These are phyloP conservation scores for Leptestheria dahalacensis DNA, from an alignment of 1,140 invertebrate genomes.

Conservation along the genomic window DNA sequence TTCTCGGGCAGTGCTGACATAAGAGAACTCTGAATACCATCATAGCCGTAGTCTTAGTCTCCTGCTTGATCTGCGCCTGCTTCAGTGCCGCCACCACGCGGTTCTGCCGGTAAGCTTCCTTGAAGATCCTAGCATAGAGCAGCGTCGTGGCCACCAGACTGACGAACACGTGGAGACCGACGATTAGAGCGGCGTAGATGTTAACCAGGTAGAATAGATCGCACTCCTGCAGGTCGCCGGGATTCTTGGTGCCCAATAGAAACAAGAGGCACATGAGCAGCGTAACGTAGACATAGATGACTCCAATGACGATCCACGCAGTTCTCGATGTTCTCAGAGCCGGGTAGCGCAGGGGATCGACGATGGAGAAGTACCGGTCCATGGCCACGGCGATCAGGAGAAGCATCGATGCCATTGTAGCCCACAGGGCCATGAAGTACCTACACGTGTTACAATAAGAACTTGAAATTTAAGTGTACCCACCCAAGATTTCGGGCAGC, in stretches of 20 bases:
- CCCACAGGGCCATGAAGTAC: constrained; percentile 21
- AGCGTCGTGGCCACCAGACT: constrained; percentile 18
- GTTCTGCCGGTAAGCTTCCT: constrained; percentile 19
- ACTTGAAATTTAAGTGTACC: constrained; percentile 17
- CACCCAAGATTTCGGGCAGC: no score
- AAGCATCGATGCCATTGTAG: constrained; percentile 20
- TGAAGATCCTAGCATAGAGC: constrained; percentile 20
- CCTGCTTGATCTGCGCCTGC: constrained; percentile 12
- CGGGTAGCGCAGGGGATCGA: constrained; percentile 19
- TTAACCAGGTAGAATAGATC: constrained; percentile 14
- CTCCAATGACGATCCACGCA: constrained; percentile 12
- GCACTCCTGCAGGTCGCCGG: constrained; percentile 18
- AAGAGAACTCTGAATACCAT: constrained; percentile 13
- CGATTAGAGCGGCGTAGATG: neutral
- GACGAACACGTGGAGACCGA: constrained; percentile 10
- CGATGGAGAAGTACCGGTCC: constrained; percentile 19
- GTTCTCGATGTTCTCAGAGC: constrained; percentile 9
- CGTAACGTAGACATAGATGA: constrained; percentile 20
- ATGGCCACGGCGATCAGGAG: constrained; percentile 19
- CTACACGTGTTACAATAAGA: constrained; percentile 16
- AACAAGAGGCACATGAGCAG: constrained; percentile 18
- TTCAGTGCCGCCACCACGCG: neutral
- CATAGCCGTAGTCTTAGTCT: constrained; percentile 19
- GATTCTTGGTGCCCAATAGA: neutral
- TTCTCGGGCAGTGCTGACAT: no score